These are phyloP conservation scores for Bombus balteatus DNA, from an alignment of 1,140 invertebrate species.

Conservation along the genomic window DNA sequence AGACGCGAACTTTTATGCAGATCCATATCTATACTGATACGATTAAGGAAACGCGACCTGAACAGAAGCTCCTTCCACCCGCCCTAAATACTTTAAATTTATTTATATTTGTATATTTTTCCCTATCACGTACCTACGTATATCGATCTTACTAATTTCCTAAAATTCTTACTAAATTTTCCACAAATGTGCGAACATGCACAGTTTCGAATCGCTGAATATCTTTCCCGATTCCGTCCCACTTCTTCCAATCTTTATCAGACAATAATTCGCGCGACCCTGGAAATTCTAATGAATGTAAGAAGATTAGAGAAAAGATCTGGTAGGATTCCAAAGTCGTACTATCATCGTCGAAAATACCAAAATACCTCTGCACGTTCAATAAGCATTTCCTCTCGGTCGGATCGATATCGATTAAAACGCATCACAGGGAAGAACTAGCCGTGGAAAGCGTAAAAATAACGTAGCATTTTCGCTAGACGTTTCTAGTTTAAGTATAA, in stretches of 20 bases:
- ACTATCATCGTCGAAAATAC: too few species aligned
- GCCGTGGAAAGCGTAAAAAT: not conserved
- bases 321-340: too few species aligned
- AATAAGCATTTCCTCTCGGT: too few species aligned
- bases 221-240: not conserved
- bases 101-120: not conserved
- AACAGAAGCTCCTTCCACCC: not conserved
- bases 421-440: too few species aligned
- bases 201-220: not conserved
- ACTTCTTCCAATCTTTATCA: too few species aligned
- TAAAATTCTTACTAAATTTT: not conserved
- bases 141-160: not conserved
- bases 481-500: not conserved
- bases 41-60: not conserved
- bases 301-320: too few species aligned
- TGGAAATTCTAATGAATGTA: too few species aligned
- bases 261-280: too few species aligned
- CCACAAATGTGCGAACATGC: too few species aligned
- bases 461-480: not conserved
- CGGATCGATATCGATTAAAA: too few species aligned
- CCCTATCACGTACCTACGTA: too few species aligned
- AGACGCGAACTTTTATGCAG: not conserved
- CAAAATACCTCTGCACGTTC: too few species aligned
- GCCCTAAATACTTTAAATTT: not conserved
- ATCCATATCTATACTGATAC: not conserved